Base-by-base conservation (phyloP, 2,113 vertebrate genomes). In the Oryzias javanicus region DNA sequence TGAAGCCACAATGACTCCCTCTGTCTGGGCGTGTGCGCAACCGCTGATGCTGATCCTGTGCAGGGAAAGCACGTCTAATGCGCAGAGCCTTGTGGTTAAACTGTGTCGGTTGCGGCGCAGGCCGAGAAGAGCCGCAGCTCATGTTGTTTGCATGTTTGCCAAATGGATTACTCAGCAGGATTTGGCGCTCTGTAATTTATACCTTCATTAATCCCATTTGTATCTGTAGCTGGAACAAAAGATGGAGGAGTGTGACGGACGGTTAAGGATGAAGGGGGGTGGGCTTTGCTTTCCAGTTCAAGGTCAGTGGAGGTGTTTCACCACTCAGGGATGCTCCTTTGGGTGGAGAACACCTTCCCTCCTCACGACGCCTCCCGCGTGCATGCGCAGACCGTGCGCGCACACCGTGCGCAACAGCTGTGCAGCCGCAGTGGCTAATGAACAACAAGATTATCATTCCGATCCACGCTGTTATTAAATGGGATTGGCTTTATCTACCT, bases 391-490 rank as follows among this genome's bases (percentile, higher is more conserved):
- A 51, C 41, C 54, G 55, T 70, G 76, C 74, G 67, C 56, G 13
- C 48, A 24, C 70, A 51, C 41, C 54, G 55, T 70, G 76, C 74
- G 67, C 56, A 62, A 66, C 70, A 76, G 51, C 78, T 62, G 73
- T 70, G 77, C 72, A 86, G 76, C 76, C 69, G 52, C 74, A 67
- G 75, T 45, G 45, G 81, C 84, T 86, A 89, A 89, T 86, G 85
- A 89, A 85, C 85, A 86, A 89, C 81, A 78, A 80, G 74, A 85
- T 86, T 83, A 89, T 88, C 83, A 86, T 87, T 89, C 85, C 79
- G 63, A 84, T 91, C 86, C 80, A 88, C 79, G 87, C 82, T 83
- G 87, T 85, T 89, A 86, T 89, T 85, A 91, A 92, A 90, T 82
- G 76, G 84, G 88, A 86, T 89, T 77, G 86, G 77, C 83, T 85